A percentile compares a stretch with the other conserved stretches of the same genome.
phyloP scores from a whole-genome alignment of 2,797 vertebrate genomes.

The Calcarius lapponicus region DNA sequence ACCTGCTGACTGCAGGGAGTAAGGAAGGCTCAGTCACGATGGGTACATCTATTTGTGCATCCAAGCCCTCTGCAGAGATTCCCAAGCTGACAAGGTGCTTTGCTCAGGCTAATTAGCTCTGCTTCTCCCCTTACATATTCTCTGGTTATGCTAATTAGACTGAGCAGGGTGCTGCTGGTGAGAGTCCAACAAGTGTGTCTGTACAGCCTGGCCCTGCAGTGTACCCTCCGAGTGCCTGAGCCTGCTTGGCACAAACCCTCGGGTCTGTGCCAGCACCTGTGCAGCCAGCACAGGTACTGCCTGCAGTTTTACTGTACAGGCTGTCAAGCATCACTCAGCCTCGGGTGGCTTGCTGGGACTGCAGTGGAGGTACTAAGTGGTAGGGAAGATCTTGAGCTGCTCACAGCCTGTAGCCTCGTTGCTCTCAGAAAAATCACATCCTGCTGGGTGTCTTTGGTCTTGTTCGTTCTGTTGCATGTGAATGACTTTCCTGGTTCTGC shows the following conservation, averaged over 20 bases:
- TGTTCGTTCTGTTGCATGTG: background rate
- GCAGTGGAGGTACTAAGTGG: background rate
- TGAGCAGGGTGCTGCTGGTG: slow-evolving; percentile 15
- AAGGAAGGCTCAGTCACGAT: background rate
- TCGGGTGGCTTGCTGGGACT: background rate
- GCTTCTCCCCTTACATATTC: slow-evolving; percentile 17
- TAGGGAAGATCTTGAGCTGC: background rate
- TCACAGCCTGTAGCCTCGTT: background rate
- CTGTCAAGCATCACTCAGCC: background rate
- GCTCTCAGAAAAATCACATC: background rate
- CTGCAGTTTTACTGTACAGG: background rate
- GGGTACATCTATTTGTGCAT: background rate
- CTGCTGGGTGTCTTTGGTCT: background rate
- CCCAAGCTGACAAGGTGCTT: slow-evolving; percentile 43
- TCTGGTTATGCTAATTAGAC: slow-evolving; percentile 27
- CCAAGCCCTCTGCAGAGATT: background rate
- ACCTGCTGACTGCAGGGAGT: slow-evolving; percentile 4
- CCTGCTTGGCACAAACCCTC: fast-evolving
- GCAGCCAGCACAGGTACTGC: background rate
- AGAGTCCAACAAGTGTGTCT: background rate
- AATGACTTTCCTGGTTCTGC: background rate
- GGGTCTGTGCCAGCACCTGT: background rate
- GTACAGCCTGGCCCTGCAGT: background rate
- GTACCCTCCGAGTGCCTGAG: background rate
- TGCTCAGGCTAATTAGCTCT: slow-evolving; percentile 27